Percentiles rank a stretch among this genome's conserved stretches.
phyloP scores from a whole-genome alignment of 2,888 invertebrate species.

The Ormia ochracea region DNA sequence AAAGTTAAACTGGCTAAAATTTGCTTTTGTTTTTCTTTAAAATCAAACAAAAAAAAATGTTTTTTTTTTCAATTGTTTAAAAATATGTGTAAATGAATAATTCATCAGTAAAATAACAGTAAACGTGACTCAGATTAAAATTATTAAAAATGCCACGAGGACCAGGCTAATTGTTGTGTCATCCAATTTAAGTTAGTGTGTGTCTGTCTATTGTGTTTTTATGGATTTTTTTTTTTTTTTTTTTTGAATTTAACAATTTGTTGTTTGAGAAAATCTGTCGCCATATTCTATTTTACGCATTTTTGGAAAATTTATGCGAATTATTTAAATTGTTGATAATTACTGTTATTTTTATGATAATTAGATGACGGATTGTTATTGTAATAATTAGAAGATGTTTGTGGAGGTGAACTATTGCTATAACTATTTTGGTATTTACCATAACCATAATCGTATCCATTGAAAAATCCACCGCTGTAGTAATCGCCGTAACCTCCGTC shows the following conservation, averaged over 20 bases:
- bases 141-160: constrained; percentile 5
- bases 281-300: neutral
- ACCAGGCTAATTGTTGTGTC: constrained; percentile 40
- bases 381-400: constrained; percentile 72
- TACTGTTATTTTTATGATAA: constrained; percentile 76
- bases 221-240: constrained; percentile 27
- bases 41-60: constrained; percentile 56
- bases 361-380: constrained; percentile 73
- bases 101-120: constrained; percentile 61
- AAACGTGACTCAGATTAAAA: constrained; percentile 36
- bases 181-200: constrained; percentile 60
- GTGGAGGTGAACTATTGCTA: constrained; percentile 72
- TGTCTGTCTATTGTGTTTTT: constrained; percentile 50
- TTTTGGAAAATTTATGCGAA: constrained; percentile 3
- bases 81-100: constrained; percentile 42
- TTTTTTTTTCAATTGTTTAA: constrained; percentile 49
- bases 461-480: constrained; percentile 81
- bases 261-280: constrained; percentile 8
- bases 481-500: constrained; percentile 83
- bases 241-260: constrained; percentile 30
- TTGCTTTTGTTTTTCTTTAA: constrained; percentile 62
- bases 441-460: constrained; percentile 84
- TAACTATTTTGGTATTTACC: constrained; percentile 75
- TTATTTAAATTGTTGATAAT: constrained; percentile 72
- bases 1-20: constrained; percentile 56